Conservation (phyloP, 2,797 vertebrate genomes). For the Babyrousa celebensis region DNA sequence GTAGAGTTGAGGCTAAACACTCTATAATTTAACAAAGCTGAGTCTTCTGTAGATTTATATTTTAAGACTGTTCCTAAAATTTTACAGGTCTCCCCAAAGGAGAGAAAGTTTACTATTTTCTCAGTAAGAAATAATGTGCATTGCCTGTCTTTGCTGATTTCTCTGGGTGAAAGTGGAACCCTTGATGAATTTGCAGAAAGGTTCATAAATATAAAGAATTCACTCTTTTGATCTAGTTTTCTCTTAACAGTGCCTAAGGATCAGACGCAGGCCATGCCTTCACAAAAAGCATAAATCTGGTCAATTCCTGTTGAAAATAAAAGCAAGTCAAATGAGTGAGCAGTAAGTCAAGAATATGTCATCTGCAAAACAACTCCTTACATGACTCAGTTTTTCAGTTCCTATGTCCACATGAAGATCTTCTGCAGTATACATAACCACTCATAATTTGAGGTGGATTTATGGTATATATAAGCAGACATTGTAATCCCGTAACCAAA, state of each 20-base stretch:
- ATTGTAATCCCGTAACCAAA: not conserved
- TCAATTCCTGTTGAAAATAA: conserved; percentile 71
- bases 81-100: conserved; percentile 62
- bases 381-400: conserved; percentile 51
- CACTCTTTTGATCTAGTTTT: conserved; percentile 19
- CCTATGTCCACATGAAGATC: conserved; percentile 6
- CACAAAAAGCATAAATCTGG: conserved; percentile 57
- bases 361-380: conserved; percentile 39
- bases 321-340: conserved; percentile 65
- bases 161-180: conserved; percentile 61
- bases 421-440: not conserved
- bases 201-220: conserved; percentile 56
- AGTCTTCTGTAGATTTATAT: conserved; percentile 59
- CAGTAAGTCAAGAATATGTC: conserved; percentile 67
- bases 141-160: conserved; percentile 62
- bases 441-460: conserved; percentile 21
- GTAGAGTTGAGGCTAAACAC: not conserved
- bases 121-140: conserved; percentile 38
- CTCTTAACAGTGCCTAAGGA: not conserved
- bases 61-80: conserved; percentile 71
- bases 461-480: not conserved
- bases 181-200: conserved; percentile 77
- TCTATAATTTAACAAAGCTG: not conserved
- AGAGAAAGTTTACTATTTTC: conserved; percentile 70
- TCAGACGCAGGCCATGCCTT: not conserved